Evolutionary conservation across 2,888 invertebrate genomes (phyloP).

Genomic region (Drosophila koepferae): DNA sequence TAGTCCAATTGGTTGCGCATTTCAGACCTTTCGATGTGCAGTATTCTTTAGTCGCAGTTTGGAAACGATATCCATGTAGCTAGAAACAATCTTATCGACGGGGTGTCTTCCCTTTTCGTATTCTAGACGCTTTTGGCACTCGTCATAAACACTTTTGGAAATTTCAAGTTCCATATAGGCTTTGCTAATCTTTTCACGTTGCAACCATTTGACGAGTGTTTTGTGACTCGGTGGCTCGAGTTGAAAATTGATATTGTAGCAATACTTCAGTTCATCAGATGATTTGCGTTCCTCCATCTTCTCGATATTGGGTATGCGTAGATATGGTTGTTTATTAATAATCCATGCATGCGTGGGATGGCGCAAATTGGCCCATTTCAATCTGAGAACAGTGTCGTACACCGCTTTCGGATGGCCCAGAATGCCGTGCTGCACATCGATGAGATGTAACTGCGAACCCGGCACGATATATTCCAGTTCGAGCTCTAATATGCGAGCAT

Average conservation of each 20-base stretch:
- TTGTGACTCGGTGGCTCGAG: background rate
- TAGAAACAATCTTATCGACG: background rate
- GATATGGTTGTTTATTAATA: background rate
- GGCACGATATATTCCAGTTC: slow-evolving; percentile 4
- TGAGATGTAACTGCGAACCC: background rate
- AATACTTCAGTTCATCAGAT: background rate
- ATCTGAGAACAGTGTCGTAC: background rate
- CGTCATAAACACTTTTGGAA: background rate
- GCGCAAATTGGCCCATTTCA: background rate
- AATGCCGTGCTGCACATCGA: background rate
- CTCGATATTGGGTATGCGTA: background rate
- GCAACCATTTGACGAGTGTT: background rate
- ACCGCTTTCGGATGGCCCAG: background rate
- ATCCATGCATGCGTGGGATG: background rate
- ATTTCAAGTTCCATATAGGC: background rate
- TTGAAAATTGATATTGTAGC: background rate
- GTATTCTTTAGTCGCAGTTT: background rate
- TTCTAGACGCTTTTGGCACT: too few species aligned
- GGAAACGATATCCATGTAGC: background rate
- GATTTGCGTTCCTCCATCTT: background rate
- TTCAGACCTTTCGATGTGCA: background rate
- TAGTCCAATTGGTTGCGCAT: too few species aligned
- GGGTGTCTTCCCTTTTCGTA: too few species aligned
- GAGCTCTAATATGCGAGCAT: background rate
- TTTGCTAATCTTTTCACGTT: background rate